Evolutionary conservation across 2,888 invertebrate genomes (phyloP).

Genomic region (Limenitis camilla): DNA sequence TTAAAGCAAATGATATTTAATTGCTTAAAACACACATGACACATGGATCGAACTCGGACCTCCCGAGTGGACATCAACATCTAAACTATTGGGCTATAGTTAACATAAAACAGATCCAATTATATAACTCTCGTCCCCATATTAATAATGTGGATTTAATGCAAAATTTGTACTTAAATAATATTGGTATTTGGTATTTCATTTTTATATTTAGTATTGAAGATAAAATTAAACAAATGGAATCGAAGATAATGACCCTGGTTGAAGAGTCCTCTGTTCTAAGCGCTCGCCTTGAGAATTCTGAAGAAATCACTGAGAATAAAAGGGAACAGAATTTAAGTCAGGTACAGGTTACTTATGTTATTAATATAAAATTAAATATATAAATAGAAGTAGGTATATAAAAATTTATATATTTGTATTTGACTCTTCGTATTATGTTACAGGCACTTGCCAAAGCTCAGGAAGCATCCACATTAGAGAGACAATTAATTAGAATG

Average conservation of each 20-base stretch:
- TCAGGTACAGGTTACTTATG: conserved; percentile 33
- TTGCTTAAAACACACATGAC: no score
- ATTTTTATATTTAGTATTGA: conserved; percentile 80
- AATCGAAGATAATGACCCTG: conserved; percentile 89
- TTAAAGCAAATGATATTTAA: no score
- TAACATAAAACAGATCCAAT: no score
- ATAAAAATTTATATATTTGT: not conserved
- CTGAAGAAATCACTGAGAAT: conserved; percentile 43
- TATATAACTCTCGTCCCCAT: no score
- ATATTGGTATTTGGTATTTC: not conserved
- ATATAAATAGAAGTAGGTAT: not conserved
- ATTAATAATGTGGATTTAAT: no score
- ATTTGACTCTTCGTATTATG: not conserved
- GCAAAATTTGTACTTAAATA: no score
- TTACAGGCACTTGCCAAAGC: conserved; percentile 87
- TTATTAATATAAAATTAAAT: no score
- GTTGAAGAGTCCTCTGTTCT: conserved; percentile 90
- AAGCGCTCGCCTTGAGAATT: conserved; percentile 44
- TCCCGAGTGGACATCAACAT: no score
- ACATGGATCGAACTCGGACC: no score
- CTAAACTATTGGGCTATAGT: no score
- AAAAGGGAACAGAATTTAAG: conserved; percentile 53
- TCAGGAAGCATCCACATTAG: conserved; percentile 96
- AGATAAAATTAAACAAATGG: conserved; percentile 91
- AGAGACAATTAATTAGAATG: conserved; percentile 89